Evolutionary conservation across 92 coral and sea anemone genomes (phyloP), one percentile per base, ranked within the genome.

Genomic region (Pocillopora grandis): DNA sequence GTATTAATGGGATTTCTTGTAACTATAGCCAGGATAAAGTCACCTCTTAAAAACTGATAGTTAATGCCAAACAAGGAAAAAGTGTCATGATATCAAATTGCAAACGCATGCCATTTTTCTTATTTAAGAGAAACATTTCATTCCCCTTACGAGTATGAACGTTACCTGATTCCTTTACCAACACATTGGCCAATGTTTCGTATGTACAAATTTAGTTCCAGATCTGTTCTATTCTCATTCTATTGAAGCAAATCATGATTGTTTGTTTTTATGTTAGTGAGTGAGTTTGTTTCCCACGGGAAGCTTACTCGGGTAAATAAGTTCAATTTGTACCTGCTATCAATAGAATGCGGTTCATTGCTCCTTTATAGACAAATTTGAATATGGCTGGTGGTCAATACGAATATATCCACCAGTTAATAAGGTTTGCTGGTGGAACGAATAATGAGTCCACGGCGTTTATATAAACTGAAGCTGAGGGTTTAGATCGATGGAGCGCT

Each of bases 231-330:
- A 74, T 74, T 73, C 27, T 58, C 49, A 31, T 36, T 3, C 27
- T 63, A 69, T 67, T 75, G 12, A 67, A 18, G 35, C 42, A 62
- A 15, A n/a, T 63, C 62, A 23, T 13, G 0, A 52, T 27, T 67
- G 76, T 67, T 67, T 67, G 12, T 71, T 71, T 42, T 72, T 71
- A 3, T 10, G n/a, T 23, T n/a, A 21, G 27, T 62, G 49, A 11
- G 33, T 23, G 72, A 42, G 56, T 79, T 59, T 27, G 31, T 83
- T 82, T 83, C 86, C 86, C 86, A 83, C 86, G 86, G 86, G 86
- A 83, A 83, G 77, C 31, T 71, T 19, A 60, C 65, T 56, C 52
- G 8, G 52, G 52, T 23, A 14, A 35, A 20, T 60, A 59, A 55
- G 35, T 70, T 58, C 12, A 68, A 68, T 58, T 72, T 18, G 37